Evolutionary conservation across 2,797 vertebrate genomes (phyloP).

Genomic region (Setipinna tenuifilis): DNA sequence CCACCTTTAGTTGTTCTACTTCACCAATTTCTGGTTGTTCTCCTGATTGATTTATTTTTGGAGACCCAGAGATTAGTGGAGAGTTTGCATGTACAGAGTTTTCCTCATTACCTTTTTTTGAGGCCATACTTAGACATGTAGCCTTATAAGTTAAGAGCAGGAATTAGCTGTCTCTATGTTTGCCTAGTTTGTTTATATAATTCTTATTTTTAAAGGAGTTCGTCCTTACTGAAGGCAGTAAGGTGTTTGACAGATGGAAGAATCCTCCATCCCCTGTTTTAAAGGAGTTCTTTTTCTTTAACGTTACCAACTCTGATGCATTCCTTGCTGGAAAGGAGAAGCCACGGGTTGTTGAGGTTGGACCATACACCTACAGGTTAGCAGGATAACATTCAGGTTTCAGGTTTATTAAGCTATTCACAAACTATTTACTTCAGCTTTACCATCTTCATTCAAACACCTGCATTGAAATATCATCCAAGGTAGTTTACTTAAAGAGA

Average conservation of each 20-base stretch:
- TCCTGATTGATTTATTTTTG: too few species aligned
- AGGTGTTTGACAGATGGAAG: conserved; percentile 78
- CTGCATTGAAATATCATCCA: too few species aligned
- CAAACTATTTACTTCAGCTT: background rate
- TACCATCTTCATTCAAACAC: background rate
- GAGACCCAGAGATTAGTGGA: too few species aligned
- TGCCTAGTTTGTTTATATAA: background rate
- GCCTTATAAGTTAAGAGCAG: background rate
- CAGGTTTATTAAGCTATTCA: background rate
- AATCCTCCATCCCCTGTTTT: conserved; percentile 76
- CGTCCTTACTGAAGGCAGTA: conserved; percentile 76
- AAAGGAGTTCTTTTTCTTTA: conserved; percentile 82
- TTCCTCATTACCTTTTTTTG: too few species aligned
- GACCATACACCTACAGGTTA: conserved; percentile 81
- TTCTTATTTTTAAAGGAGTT: conserved; percentile 69
- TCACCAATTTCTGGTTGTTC: too few species aligned
- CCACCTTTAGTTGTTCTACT: too few species aligned
- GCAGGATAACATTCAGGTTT: background rate
- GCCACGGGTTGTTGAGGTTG: conserved; percentile 67
- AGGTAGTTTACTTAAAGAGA: too few species aligned
- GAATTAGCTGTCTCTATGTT: background rate
- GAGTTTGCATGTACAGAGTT: too few species aligned
- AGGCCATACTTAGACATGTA: background rate
- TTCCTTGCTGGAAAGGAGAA: conserved; percentile 62
- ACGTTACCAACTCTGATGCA: conserved; percentile 71